phyloP scores from a whole-genome alignment of 2,797 vertebrate species.

The Galaxias olidus region DNA sequence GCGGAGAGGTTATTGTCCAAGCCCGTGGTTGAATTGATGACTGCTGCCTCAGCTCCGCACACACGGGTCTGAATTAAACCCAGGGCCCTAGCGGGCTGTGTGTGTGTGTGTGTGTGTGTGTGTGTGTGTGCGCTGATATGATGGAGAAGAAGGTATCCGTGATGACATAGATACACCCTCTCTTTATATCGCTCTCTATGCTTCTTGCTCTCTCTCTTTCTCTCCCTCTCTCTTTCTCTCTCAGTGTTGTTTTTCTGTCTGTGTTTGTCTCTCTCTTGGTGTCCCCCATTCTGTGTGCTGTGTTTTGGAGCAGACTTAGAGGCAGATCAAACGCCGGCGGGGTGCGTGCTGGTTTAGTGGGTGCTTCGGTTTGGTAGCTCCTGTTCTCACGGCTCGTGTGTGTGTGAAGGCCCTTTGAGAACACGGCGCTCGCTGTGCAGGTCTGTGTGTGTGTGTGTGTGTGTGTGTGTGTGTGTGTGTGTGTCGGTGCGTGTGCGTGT shows the following conservation, averaged over 20 bases:
- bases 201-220: constrained; percentile 2
- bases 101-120: constrained; percentile 10
- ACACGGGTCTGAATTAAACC: constrained; percentile 48
- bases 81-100: constrained; percentile 11
- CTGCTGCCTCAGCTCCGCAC: constrained; percentile 30
- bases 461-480: constrained; percentile 9
- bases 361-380: constrained; percentile 18
- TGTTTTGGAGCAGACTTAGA: constrained; percentile 43
- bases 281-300: constrained; percentile 1
- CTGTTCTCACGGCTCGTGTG: constrained; percentile 5
- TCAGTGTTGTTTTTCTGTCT: constrained; percentile 15
- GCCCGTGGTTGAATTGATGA: constrained; percentile 43
- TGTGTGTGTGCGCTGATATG: not conserved
- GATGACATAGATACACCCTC: constrained; percentile 24
- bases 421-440: constrained; percentile 10
- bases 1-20: constrained; percentile 38
- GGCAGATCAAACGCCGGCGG: constrained; percentile 24
- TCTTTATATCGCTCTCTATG: constrained; percentile 38
- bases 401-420: not conserved
- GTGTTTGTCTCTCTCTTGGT: not conserved
- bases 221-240: not conserved
- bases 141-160: constrained; percentile 20
- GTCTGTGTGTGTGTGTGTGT: not conserved
- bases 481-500: not conserved
- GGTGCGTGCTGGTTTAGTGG: constrained; percentile 15